Conservation (phyloP, 1,140 invertebrate genomes). For the Hormaphis cornu region DNA sequence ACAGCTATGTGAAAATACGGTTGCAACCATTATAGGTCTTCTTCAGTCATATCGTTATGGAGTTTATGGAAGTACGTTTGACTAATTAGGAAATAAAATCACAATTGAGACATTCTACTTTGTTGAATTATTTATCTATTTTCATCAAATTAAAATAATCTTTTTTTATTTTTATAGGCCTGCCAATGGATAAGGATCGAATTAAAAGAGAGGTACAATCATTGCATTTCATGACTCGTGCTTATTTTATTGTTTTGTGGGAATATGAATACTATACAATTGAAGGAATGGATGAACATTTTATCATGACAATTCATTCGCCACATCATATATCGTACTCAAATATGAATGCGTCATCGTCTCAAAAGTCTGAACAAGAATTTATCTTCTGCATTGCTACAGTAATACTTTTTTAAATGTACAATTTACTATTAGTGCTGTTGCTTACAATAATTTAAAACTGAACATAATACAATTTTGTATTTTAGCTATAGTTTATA, state of each 20-base stretch:
- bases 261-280: background rate
- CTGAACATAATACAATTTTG: too few relatives aligned
- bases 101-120: too few relatives aligned
- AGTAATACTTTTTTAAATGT: background rate
- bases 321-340: background rate
- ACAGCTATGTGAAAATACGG: background rate
- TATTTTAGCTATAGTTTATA: too few relatives aligned
- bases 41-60: background rate
- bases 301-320: conserved; percentile 21
- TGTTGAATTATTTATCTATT: too few relatives aligned
- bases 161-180: background rate
- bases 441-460: too few relatives aligned
- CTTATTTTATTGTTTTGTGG: background rate
- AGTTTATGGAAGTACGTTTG: too few relatives aligned
- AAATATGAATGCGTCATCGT: background rate
- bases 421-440: too few relatives aligned
- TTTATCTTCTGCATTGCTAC: conserved; percentile 21
- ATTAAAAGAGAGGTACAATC: background rate
- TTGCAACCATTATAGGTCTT: background rate
- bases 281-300: conserved; percentile 21
- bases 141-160: background rate
- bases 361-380: background rate
- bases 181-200: background rate
- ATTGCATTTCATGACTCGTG: background rate
- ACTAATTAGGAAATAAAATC: too few relatives aligned